A percentile compares a stretch with the other conserved stretches of the same genome.
These are phyloP conservation scores for Pipistrellus kuhlii DNA, from an alignment of 2,797 vertebrate species.

Conservation along the genomic window DNA sequence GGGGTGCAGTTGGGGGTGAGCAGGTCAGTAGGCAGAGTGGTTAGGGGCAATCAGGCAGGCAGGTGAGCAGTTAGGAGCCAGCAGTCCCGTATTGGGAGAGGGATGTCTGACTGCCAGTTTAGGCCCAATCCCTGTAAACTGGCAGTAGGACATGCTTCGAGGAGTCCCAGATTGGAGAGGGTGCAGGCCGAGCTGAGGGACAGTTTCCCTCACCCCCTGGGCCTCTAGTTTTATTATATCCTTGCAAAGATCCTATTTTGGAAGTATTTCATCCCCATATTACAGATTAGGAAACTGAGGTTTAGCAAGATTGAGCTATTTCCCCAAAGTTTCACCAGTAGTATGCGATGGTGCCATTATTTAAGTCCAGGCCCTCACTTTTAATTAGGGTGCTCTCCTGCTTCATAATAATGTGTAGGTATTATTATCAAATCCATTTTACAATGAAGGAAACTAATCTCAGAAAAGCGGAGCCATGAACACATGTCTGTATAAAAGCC, in stretches of 20 bases:
- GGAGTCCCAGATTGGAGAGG: too few relatives aligned
- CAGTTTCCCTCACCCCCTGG: rapidly evolving
- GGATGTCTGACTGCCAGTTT: too few relatives aligned
- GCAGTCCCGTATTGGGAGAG: too few relatives aligned
- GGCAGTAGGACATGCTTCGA: too few relatives aligned
- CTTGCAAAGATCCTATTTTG: constrained; percentile 7
- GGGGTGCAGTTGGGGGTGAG: too few relatives aligned
- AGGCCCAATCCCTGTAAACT: too few relatives aligned
- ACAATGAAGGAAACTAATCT: constrained; percentile 3
- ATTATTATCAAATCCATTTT: constrained; percentile 41
- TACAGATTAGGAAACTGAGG: constrained; percentile 50
- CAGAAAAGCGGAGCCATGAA: neutral
- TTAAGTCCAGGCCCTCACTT: neutral
- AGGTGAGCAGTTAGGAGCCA: too few relatives aligned
- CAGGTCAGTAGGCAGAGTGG: too few relatives aligned
- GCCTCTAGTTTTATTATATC: constrained; percentile 24
- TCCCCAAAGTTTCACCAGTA: constrained; percentile 13
- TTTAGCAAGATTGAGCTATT: neutral
- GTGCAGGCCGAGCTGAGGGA: too few relatives aligned
- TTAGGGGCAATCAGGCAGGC: too few relatives aligned
- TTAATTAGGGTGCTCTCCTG: neutral
- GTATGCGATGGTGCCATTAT: neutral
- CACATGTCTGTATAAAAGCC: neutral
- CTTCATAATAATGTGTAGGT: neutral
- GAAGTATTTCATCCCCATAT: constrained; percentile 5